phyloP scores from a whole-genome alignment of 2,113 vertebrate genomes.

The Porphyrio hochstetteri region DNA sequence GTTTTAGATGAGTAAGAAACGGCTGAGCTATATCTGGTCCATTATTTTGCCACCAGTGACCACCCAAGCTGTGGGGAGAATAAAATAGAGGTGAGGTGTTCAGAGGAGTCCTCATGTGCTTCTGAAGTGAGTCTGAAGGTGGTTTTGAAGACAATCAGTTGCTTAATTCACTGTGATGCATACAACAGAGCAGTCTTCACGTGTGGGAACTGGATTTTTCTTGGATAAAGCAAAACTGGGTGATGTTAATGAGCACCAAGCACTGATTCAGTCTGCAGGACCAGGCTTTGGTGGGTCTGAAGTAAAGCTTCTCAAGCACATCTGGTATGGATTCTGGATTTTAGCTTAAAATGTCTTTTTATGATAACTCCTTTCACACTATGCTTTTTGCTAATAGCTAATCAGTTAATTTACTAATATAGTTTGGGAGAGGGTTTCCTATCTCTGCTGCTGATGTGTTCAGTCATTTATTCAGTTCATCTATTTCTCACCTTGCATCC shows the following conservation, averaged over 20 bases:
- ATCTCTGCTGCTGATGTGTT: neutral
- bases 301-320: neutral
- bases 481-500: neutral
- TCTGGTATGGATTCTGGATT: neutral
- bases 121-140: neutral
- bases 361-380: neutral
- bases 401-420: too few species aligned
- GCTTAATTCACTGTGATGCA: neutral
- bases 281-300: neutral
- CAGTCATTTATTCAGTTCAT: neutral
- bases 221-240: neutral
- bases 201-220: neutral
- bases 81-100: neutral
- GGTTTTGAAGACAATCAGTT: neutral
- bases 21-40: neutral
- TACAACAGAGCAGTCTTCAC: neutral
- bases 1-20: neutral
- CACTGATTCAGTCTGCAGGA: rapidly evolving
- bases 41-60: neutral
- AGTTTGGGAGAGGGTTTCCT: neutral
- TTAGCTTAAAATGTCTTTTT: neutral
- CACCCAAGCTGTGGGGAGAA: neutral
- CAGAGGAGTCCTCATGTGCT: neutral
- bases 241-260: neutral
- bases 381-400: neutral